These are phyloP conservation scores for Podarcis siculus DNA, from an alignment of 2,797 vertebrate species.

Conservation along the genomic window DNA sequence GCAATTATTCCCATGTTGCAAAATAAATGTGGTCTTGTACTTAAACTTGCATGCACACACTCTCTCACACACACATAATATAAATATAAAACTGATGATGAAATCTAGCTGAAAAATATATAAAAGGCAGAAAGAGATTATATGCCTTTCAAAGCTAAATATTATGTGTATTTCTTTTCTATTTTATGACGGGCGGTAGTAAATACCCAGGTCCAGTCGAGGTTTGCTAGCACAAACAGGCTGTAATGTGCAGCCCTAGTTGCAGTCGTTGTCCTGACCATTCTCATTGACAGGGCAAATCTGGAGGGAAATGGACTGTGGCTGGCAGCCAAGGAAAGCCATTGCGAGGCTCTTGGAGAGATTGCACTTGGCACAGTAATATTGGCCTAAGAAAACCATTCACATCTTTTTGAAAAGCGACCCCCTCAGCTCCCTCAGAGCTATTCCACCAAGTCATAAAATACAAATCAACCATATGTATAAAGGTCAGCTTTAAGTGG, in stretches of 20 bases:
- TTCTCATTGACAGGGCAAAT: background rate
- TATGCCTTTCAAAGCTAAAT: background rate
- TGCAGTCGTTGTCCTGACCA: background rate
- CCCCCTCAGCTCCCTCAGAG: conserved; percentile 1
- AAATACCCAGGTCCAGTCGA: background rate
- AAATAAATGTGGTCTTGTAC: background rate
- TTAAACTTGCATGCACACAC: background rate
- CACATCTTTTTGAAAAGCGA: conserved; percentile 18
- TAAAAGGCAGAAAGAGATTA: background rate
- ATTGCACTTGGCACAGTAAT: conserved; percentile 16
- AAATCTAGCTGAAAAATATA: background rate
- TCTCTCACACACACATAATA: background rate
- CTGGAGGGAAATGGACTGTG: background rate
- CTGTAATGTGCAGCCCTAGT: background rate
- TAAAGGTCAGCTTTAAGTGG: conserved; percentile 8
- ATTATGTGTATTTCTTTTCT: conserved; percentile 3
- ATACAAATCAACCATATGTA: conserved; percentile 22
- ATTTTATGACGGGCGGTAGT: background rate
- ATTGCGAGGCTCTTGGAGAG: background rate
- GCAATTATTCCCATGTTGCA: background rate
- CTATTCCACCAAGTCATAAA: conserved; percentile 18
- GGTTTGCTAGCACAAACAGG: background rate
- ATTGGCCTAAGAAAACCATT: background rate
- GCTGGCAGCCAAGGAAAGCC: background rate
- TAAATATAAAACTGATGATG: background rate